Conservation (phyloP, 2,888 invertebrate species). For the Zonitis immaculata region DNA sequence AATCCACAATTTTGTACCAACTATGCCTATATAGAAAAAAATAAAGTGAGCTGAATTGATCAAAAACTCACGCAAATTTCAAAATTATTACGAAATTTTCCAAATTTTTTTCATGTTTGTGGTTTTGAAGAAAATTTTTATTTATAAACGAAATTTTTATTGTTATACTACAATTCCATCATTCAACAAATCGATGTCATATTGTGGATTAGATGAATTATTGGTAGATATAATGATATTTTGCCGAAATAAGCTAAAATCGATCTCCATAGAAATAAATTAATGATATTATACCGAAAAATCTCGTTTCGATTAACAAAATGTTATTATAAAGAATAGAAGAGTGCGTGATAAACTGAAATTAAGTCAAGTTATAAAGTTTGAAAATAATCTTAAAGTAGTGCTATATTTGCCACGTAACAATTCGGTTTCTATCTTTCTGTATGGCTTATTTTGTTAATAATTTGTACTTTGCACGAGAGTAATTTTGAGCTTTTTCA, state of each 20-base stretch:
- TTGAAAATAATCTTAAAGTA: constrained; percentile 1
- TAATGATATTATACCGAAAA: no score
- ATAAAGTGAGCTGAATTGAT: no score
- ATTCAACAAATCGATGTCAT: background rate
- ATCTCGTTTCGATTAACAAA: background rate
- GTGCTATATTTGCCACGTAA: constrained; percentile 8
- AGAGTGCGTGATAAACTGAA: constrained; percentile 6
- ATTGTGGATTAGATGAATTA: background rate
- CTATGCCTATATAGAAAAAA: no score
- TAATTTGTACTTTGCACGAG: background rate
- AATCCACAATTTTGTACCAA: constrained; percentile 11
- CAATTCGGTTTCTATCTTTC: background rate
- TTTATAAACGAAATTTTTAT: no score
- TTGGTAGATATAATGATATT: no score
- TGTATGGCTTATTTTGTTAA: background rate
- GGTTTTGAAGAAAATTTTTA: no score
- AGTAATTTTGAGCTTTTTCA: background rate
- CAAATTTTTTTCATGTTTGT: no score
- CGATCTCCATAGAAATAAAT: no score
- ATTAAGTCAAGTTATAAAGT: constrained; percentile 1
- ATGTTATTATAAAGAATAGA: no score
- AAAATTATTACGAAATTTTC: background rate
- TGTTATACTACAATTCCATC: no score
- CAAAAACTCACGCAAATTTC: background rate
- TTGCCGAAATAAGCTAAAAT: no score